phyloP scores from a whole-genome alignment of 2,113 vertebrate species.

The Rhinoderma darwinii region DNA sequence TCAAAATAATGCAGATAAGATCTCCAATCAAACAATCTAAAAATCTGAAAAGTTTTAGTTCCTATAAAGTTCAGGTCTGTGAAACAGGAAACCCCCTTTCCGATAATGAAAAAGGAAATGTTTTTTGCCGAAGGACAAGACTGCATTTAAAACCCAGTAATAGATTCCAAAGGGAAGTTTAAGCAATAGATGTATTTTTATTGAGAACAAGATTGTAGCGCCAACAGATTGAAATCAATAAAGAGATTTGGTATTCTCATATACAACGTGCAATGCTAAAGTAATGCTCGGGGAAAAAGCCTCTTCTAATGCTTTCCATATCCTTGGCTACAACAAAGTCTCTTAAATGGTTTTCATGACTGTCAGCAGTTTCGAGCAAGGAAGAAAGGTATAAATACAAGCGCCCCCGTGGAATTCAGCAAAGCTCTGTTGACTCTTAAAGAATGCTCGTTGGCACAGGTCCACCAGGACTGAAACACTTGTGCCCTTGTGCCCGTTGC shows the following conservation, averaged over 20 bases:
- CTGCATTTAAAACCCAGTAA: not conserved
- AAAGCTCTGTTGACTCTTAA: slow-evolving; percentile 36
- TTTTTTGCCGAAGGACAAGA: not conserved
- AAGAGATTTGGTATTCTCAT: not conserved
- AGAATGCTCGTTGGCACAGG: slow-evolving; percentile 46
- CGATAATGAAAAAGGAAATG: not conserved
- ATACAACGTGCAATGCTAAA: not conserved
- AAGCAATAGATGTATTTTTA: slow-evolving; percentile 15
- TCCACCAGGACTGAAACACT: slow-evolving; percentile 49
- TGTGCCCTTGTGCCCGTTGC: slow-evolving; percentile 45
- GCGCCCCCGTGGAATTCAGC: slow-evolving; percentile 34
- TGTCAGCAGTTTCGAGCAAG: slow-evolving; percentile 45
- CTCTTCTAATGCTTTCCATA: slow-evolving; percentile 46
- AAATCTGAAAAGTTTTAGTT: not conserved
- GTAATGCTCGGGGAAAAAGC: not conserved
- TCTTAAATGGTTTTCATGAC: slow-evolving; percentile 48
- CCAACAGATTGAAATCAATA: slow-evolving; percentile 48
- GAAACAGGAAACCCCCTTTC: not conserved
- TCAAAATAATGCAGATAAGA: not conserved
- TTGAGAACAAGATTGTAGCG: slow-evolving; percentile 2
- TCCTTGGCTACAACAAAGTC: not conserved
- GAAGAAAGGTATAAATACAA: slow-evolving; percentile 49
- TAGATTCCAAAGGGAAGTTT: slow-evolving; percentile 27
- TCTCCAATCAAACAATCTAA: not conserved
- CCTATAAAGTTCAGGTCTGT: not conserved